Conservation (phyloP, 2,888 invertebrate genomes). For the Dasysyrphus albostriatus region DNA sequence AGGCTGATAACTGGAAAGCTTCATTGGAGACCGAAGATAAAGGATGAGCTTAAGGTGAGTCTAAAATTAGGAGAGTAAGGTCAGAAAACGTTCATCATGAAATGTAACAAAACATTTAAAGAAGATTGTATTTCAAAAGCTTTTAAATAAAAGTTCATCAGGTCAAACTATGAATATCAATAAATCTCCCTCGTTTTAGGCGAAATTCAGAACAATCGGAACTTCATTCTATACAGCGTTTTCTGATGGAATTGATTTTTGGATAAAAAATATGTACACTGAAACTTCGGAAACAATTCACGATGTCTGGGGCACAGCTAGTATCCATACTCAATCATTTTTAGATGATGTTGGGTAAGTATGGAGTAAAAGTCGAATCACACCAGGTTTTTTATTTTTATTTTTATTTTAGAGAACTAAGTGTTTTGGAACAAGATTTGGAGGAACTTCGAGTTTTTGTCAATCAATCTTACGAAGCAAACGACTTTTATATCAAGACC, state of each 20-base stretch:
- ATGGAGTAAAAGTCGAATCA: too few species aligned
- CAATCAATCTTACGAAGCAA: slow-evolving; percentile 91
- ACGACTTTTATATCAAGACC: slow-evolving; percentile 93
- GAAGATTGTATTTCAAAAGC: too few species aligned
- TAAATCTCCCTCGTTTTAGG: slow-evolving; percentile 80
- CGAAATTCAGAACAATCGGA: slow-evolving; percentile 83
- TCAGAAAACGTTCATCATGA: too few species aligned
- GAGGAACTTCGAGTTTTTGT: slow-evolving; percentile 88
- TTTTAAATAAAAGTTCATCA: too few species aligned
- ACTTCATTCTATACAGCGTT: slow-evolving; percentile 85
- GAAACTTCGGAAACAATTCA: slow-evolving; percentile 88
- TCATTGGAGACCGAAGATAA: slow-evolving; percentile 91
- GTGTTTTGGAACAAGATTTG: slow-evolving; percentile 87
- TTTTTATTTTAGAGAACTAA: slow-evolving; percentile 84
- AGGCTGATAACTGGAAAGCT: slow-evolving; percentile 91
- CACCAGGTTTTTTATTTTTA: not conserved
- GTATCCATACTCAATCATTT: slow-evolving; percentile 88
- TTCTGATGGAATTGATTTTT: slow-evolving; percentile 86
- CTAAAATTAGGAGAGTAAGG: too few species aligned
- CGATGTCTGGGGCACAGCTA: slow-evolving; percentile 91
- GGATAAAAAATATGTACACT: slow-evolving; percentile 88
- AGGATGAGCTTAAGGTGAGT: slow-evolving; percentile 85
- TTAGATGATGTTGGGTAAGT: slow-evolving; percentile 88
- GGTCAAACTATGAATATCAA: too few species aligned
- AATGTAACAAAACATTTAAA: too few species aligned